Evolutionary conservation across 37 sponge, comb jelly and placozoan species (phyloP), one percentile per base, ranked within the genome.

Genomic region (Ephydatia muelleri): DNA sequence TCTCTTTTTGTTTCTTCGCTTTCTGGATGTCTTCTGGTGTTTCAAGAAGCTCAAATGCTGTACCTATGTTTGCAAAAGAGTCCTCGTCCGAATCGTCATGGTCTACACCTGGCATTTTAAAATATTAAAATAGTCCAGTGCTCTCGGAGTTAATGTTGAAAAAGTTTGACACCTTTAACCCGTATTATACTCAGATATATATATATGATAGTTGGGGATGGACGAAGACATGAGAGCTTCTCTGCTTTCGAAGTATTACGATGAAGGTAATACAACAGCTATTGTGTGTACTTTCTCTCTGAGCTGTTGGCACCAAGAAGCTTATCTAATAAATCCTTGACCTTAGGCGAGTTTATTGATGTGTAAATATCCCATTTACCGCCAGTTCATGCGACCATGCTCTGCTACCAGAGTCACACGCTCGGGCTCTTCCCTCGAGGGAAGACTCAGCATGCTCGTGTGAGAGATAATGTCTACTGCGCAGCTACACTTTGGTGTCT

Each of bases 391-490:
- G 38, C 74, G 29, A 87, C 84, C 73, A 70, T 97, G 49, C 68
- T 94, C 38, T 32, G 77, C 32, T 76, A 86, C 36, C 97, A 97
- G 85, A 94, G 91, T 37, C 80, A 76, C 36, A 88, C 97, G 1
- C 91, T 97, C 65, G 97, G 97, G 0, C 77, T 97, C 72, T 96
- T 96, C 66, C 96, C 96, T 5, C 79, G 93, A 12, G 90, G 91
- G 0, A n/a, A 57, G 36, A 85, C 84, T 29, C 23, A 68, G 28
- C 94, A 92, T 82, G 95, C 91, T 22, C 38, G 94, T 0, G 95
- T 97, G 38, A 78, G 91, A 28, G 97, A 97, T 68, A 97, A 97
- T 49, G 91, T 97, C 35, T 94, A 94, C 90, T 92, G 93, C 84
- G 93, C 95, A 48, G 73, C 85, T 12, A 83, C 93, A 3, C 79